A percentile compares a stretch with the other conserved stretches of the same genome.
Conservation (phyloP, 2,888 invertebrate genomes). For the Nephrotoma guestfalica region DNA sequence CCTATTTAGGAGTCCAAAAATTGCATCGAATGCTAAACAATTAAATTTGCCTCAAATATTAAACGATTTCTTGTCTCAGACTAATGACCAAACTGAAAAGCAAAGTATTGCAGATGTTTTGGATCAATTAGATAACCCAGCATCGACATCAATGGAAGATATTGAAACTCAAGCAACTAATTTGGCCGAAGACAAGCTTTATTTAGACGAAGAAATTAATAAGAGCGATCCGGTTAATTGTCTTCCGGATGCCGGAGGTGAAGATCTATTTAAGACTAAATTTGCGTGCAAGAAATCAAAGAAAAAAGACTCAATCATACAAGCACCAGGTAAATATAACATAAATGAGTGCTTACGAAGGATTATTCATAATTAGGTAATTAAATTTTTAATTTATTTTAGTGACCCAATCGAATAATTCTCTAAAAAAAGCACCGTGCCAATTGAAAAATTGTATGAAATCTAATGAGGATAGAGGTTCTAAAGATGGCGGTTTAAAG, state of each 20-base stretch:
- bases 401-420: background rate
- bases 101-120: background rate
- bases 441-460: background rate
- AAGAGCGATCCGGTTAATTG: background rate
- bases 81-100: background rate
- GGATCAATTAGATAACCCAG: background rate
- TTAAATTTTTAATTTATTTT: background rate
- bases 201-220: constrained; percentile 4
- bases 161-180: background rate
- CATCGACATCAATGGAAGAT: background rate
- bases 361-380: background rate
- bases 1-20: background rate
- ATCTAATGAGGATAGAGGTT: background rate
- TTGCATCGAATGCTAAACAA: background rate
- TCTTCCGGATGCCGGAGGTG: background rate
- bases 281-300: background rate
- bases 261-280: background rate
- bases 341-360: background rate
- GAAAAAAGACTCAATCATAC: background rate
- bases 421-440: background rate
- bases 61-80: background rate
- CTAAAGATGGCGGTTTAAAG: background rate
- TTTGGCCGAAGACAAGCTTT: background rate
- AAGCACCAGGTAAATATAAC: background rate
- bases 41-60: background rate